These are phyloP conservation scores for Ophion slaviceki DNA, from an alignment of 2,888 invertebrate genomes.

Conservation along the genomic window DNA sequence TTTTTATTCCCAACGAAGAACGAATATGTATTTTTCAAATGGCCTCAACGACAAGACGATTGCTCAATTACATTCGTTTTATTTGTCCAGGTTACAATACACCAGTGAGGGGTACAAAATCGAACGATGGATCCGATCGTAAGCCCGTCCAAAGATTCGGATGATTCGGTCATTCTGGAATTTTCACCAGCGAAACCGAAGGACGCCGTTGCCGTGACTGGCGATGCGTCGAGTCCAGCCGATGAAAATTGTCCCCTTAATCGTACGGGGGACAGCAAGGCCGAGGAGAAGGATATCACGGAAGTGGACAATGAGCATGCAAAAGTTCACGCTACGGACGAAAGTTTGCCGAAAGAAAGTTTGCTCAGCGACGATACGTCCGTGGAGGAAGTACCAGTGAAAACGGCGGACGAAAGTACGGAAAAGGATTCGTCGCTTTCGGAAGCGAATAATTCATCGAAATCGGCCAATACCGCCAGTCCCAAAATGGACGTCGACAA, in stretches of 20 bases:
- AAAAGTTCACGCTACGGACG: constrained; percentile 13
- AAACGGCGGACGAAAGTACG: constrained; percentile 38
- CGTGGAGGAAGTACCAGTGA: constrained; percentile 3
- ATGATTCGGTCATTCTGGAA: constrained; percentile 27
- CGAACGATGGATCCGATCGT: constrained; percentile 50
- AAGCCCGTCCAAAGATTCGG: constrained; percentile 33
- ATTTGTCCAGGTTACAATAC: constrained; percentile 39
- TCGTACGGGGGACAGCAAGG: not conserved
- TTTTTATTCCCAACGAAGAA: not conserved
- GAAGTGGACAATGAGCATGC: not conserved
- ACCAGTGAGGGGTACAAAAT: constrained; percentile 4
- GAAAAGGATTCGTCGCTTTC: constrained; percentile 41
- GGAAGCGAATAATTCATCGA: constrained; percentile 48
- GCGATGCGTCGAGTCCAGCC: constrained; percentile 22
- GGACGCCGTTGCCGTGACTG: constrained; percentile 13
- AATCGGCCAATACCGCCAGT: constrained; percentile 38
- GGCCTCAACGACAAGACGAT: not conserved
- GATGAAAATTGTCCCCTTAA: constrained; percentile 4
- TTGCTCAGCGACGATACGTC: constrained; percentile 24
- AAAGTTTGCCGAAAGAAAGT: constrained; percentile 31
- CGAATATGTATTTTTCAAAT: not conserved
- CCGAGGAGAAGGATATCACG: constrained; percentile 9
- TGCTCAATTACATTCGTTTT: not conserved
- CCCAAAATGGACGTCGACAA: constrained; percentile 45
- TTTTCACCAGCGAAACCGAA: constrained; percentile 31